Evolutionary conservation across 2,797 vertebrate species (phyloP).

Genomic region (Glossophaga mutica): DNA sequence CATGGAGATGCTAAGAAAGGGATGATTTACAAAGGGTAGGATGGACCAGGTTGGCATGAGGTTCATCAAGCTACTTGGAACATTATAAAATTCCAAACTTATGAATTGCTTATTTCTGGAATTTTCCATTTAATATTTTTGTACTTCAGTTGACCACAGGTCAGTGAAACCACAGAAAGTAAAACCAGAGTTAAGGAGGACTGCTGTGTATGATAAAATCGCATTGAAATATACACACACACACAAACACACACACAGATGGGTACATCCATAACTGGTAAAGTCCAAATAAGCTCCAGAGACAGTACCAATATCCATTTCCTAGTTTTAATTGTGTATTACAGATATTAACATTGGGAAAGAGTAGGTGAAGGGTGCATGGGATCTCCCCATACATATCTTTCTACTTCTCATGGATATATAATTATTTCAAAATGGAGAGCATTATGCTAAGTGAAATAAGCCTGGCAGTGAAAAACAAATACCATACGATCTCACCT

Average conservation of each 20-base stretch:
- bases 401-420: background rate
- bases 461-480: too few species aligned
- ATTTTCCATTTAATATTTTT: background rate
- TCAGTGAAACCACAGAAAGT: background rate
- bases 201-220: background rate
- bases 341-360: background rate
- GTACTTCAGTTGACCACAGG: background rate
- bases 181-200: background rate
- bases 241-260: background rate
- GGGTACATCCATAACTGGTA: background rate
- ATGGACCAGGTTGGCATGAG: rapidly evolving
- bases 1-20: background rate
- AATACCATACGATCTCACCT: too few species aligned
- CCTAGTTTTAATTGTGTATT: background rate
- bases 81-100: background rate
- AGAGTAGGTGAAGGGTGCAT: too few species aligned
- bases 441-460: too few species aligned
- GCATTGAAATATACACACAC: background rate
- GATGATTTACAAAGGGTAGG: background rate
- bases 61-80: background rate
- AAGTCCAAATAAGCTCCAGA: background rate
- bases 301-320: background rate
- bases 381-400: background rate
- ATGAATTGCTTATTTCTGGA: background rate
- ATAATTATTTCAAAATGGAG: background rate